These are phyloP conservation scores for Chironomus striatipennis DNA, from an alignment of 1,140 invertebrate species.

Conservation along the genomic window DNA sequence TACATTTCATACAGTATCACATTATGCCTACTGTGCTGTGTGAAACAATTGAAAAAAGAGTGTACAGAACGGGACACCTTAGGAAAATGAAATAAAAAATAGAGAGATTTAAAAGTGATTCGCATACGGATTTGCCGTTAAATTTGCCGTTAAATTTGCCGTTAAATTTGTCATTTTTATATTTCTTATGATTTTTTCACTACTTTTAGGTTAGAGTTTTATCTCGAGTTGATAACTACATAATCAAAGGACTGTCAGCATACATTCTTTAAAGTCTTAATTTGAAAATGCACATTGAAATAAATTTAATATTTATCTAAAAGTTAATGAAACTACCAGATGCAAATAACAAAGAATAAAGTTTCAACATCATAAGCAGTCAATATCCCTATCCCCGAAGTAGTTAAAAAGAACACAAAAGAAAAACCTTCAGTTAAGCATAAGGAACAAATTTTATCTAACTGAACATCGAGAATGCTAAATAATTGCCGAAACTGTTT, in stretches of 20 bases:
- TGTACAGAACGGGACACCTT: neutral
- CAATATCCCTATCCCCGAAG: too few species aligned
- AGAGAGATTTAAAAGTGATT: neutral
- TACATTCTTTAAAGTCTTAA: too few species aligned
- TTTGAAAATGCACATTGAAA: too few species aligned
- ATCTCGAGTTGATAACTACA: too few species aligned
- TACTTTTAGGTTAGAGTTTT: too few species aligned
- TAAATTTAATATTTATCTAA: too few species aligned
- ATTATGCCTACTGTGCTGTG: neutral
- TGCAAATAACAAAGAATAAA: too few species aligned
- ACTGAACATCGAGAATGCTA: neutral
- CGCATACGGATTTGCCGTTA: conserved; percentile 14
- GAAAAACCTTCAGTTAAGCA: neutral
- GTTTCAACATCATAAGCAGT: neutral
- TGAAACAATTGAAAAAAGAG: neutral
- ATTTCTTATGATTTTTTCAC: neutral
- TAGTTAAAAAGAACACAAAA: too few species aligned
- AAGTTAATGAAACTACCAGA: too few species aligned
- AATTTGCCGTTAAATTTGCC: conserved; percentile 18
- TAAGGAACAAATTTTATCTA: neutral
- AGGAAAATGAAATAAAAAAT: neutral
- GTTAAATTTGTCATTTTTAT: neutral
- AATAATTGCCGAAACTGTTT: neutral
- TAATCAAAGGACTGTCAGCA: too few species aligned
- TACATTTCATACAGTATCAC: neutral